Conservation (phyloP, 2,797 vertebrate species). For the Sebastiscus albofasciatus region DNA sequence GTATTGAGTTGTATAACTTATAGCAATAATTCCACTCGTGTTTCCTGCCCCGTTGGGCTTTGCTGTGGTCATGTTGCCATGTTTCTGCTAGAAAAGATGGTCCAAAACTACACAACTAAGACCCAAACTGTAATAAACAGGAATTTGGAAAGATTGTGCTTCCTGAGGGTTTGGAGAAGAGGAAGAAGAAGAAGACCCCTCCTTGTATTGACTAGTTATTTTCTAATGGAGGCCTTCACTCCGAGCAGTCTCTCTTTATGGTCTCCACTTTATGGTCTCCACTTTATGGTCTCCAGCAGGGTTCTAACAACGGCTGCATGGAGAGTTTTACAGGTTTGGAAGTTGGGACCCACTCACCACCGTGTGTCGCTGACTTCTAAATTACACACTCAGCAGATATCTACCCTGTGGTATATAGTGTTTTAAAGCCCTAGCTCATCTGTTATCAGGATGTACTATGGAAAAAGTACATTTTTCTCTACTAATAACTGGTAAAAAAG, state of each 20-base stretch:
- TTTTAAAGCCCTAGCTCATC: conserved; percentile 15
- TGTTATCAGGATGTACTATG: conserved; percentile 11
- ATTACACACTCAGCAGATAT: conserved; percentile 15
- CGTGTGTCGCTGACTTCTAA: conserved; percentile 7
- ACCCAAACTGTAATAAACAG: background rate
- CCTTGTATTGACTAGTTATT: conserved; percentile 1
- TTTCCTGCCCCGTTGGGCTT: background rate
- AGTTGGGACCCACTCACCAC: no score
- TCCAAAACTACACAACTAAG: background rate
- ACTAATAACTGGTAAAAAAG: no score
- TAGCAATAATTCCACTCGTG: background rate
- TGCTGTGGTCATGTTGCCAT: accelerated
- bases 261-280: background rate
- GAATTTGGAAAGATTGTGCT: background rate
- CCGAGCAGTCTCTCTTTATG: conserved; percentile 26
- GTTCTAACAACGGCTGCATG: background rate
- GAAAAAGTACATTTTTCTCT: background rate
- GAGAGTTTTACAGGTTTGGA: background rate
- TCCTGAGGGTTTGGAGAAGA: background rate
- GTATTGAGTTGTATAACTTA: background rate
- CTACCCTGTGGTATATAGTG: background rate
- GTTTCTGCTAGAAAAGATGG: background rate
- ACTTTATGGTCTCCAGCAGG: background rate
- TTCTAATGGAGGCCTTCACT: conserved; percentile 12
- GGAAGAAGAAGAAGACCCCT: background rate